Conservation (phyloP, 1,140 invertebrate genomes). For the Tetranychus cinnabarinus region DNA sequence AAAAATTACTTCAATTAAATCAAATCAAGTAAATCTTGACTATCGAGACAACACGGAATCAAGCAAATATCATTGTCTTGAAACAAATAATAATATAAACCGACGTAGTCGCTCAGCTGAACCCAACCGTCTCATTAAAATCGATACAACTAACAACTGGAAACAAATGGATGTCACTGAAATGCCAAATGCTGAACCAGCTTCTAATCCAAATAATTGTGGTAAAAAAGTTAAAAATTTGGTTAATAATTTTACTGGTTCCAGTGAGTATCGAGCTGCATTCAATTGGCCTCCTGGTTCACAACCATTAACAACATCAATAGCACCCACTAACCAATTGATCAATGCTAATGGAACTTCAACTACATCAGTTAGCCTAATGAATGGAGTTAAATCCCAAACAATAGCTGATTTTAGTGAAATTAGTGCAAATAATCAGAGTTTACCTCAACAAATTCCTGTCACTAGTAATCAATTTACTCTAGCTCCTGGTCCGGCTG, state of each 20-base stretch:
- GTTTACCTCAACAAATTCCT: neutral
- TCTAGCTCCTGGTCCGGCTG: no score
- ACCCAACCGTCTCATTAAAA: neutral
- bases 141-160: no score
- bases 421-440: neutral
- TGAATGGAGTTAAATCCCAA: neutral
- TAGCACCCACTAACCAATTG: neutral
- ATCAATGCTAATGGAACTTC: neutral
- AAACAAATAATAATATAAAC: neutral
- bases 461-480: no score
- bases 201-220: neutral
- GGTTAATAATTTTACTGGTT: neutral
- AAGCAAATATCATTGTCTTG: no score
- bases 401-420: constrained; percentile 1
- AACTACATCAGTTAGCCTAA: neutral
- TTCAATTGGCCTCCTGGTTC: neutral
- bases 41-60: no score
- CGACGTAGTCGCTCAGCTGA: neutral
- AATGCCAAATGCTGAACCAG: neutral
- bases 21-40: no score
- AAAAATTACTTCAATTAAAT: no score
- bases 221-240: neutral
- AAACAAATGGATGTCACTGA: no score
- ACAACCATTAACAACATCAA: neutral
- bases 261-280: neutral